Percentiles rank a stretch among this genome's conserved stretches.
Conservation (phyloP, 2,113 vertebrate genomes). For the Baryphthengus martii region DNA sequence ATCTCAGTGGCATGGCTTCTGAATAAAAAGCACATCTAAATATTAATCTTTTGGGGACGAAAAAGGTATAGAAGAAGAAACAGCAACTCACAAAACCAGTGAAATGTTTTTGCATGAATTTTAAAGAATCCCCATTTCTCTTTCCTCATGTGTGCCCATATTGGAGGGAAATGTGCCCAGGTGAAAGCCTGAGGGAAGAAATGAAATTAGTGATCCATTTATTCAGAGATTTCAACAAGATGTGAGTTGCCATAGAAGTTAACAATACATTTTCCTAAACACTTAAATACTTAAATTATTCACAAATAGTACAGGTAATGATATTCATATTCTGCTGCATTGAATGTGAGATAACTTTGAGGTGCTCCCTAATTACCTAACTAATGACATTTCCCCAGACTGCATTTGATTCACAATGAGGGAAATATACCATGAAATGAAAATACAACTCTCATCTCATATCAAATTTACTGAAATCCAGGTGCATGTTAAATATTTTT, state of each 20-base stretch:
- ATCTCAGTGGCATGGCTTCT: not conserved
- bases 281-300: not conserved
- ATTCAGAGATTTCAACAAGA: not conserved
- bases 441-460: not conserved
- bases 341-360: not conserved
- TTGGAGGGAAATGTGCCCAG: not conserved
- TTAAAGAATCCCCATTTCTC: not conserved
- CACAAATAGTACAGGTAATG: not conserved
- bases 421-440: constrained; percentile 23
- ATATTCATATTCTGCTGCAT: not conserved
- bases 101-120: not conserved
- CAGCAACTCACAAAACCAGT: not conserved
- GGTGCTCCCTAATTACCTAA: not conserved
- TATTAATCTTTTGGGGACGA: not conserved
- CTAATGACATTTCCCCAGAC: not conserved
- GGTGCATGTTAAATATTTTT: not conserved
- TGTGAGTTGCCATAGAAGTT: not conserved
- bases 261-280: not conserved
- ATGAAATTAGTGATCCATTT: not conserved
- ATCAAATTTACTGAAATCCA: not conserved
- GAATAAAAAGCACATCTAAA: not conserved
- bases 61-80: not conserved
- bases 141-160: rapidly evolving
- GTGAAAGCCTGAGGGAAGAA: not conserved
- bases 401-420: not conserved